Evolutionary conservation across 92 coral and sea anemone genomes (phyloP), one percentile per base, ranked within the genome.

Genomic region (Porites lobata): DNA sequence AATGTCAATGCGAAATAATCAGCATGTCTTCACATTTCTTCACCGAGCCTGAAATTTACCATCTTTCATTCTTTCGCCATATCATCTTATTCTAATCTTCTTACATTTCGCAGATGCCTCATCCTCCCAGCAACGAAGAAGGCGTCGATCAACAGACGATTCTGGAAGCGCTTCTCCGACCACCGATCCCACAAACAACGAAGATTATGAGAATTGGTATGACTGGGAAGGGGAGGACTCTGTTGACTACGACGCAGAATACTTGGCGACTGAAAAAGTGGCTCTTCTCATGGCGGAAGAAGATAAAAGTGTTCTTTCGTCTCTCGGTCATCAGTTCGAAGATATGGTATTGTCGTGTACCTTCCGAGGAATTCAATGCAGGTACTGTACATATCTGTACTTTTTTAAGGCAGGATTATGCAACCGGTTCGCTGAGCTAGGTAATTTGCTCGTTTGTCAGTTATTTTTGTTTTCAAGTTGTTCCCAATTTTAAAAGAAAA

Each of bases 261-360:
- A 29, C 29, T n/a, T 69, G 1, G 80, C 65, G 22, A 79, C 32
- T 47, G 86, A 87, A 59, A 79, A 78, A 51, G 77, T 87, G 13
- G 21, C 79, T 19, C 47, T 79, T 57, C 64, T 80, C 29, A 32
- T 87, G 77, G 86, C 90, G 17, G 50, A 20, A 52, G 69, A 61
- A 32, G 71, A 38, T 4, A 26, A 70, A 38, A 8, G 21, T 21
- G 63, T 77, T 18, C 92, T 91, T 1, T 66, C 68, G 18, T 4
- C 69, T 19, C 53, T 77, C 59, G 94, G 94, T 19, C 94, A 91
- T 73, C 94, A 91, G 64, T 91, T 87, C 29, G 59, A 91, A 67
- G 86, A 87, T 32, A 76, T 83, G 80, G 72, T 91, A 6, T 19
- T 91, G 67, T 82, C 89, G 0, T 91, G 94, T 77, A 70, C 88